Conservation (phyloP, 2,888 invertebrate genomes). For the Aphrophora alni region DNA sequence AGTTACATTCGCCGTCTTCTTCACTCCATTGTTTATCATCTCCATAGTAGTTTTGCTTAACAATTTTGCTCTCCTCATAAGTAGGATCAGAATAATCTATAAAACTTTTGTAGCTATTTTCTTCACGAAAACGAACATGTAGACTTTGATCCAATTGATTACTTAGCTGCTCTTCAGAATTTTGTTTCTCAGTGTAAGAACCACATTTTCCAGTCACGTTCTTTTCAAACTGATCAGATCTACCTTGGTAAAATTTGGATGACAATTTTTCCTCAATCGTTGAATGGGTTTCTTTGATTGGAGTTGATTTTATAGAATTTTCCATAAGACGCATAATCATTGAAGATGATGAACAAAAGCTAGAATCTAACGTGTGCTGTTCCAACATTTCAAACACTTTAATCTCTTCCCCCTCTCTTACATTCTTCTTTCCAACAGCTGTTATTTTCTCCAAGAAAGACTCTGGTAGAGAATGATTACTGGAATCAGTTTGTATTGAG, state of each 20-base stretch:
- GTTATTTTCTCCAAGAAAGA: constrained; percentile 25
- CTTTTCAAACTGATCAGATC: background rate
- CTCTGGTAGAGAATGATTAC: constrained; percentile 24
- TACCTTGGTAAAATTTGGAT: background rate
- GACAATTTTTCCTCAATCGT: background rate
- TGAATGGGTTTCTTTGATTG: background rate
- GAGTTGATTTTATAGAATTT: constrained; percentile 30
- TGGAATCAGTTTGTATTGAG: background rate
- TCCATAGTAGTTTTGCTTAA: background rate
- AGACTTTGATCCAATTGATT: constrained; percentile 15
- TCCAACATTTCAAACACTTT: constrained; percentile 31
- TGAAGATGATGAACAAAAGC: constrained; percentile 31
- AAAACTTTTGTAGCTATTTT: constrained; percentile 26
- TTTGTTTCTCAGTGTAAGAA: background rate
- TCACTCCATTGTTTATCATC: constrained; percentile 24
- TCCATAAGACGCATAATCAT: constrained; percentile 22
- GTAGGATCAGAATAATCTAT: constrained; percentile 15
- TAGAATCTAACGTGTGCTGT: constrained; percentile 31
- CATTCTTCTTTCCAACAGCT: background rate
- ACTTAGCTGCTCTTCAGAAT: background rate
- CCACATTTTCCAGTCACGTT: background rate
- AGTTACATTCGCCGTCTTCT: background rate
- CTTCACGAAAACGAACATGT: constrained; percentile 27
- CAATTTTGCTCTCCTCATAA: background rate
- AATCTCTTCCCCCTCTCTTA: constrained; percentile 24